Percentiles rank a stretch among this genome's conserved stretches.
These are phyloP conservation scores for Drosophila fuyamai DNA, from an alignment of 1,140 invertebrate genomes.

Conservation along the genomic window DNA sequence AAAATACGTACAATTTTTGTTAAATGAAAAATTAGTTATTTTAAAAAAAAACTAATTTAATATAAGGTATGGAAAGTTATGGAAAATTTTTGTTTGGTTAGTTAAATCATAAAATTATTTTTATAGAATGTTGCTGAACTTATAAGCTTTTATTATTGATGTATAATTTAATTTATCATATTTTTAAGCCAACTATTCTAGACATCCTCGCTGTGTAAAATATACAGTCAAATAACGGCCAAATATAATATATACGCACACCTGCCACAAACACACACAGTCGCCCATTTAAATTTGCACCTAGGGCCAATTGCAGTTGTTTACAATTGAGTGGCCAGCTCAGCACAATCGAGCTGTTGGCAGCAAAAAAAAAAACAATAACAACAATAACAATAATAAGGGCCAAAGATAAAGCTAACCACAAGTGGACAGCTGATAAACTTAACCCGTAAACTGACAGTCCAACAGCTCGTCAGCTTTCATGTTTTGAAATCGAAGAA, in stretches of 20 bases:
- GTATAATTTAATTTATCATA: not conserved
- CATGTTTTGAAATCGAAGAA: slow-evolving; percentile 26
- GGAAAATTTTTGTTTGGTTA: no score
- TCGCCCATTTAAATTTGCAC: slow-evolving; percentile 60
- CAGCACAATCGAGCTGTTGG: slow-evolving; percentile 53
- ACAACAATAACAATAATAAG: no score
- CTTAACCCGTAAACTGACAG: slow-evolving; percentile 34
- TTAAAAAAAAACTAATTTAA: no score
- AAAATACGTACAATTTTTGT: no score
- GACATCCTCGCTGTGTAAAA: not conserved
- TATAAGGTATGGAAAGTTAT: no score
- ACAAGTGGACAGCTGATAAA: slow-evolving; percentile 33
- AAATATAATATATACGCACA: slow-evolving; percentile 19
- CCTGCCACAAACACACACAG: slow-evolving; percentile 17
- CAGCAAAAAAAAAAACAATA: slow-evolving; percentile 35
- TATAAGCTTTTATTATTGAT: not conserved
- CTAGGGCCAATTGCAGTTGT: slow-evolving; percentile 75
- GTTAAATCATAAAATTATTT: no score
- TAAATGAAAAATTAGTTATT: no score
- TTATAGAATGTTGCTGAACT: no score
- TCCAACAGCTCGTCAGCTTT: slow-evolving; percentile 21
- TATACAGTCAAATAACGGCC: not conserved
- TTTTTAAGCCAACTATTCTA: not conserved
- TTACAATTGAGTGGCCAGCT: slow-evolving; percentile 72
- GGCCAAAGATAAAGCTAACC: slow-evolving; percentile 26